These are phyloP conservation scores for Holocentrus rufus DNA, from an alignment of 2,797 vertebrate species.

Conservation along the genomic window DNA sequence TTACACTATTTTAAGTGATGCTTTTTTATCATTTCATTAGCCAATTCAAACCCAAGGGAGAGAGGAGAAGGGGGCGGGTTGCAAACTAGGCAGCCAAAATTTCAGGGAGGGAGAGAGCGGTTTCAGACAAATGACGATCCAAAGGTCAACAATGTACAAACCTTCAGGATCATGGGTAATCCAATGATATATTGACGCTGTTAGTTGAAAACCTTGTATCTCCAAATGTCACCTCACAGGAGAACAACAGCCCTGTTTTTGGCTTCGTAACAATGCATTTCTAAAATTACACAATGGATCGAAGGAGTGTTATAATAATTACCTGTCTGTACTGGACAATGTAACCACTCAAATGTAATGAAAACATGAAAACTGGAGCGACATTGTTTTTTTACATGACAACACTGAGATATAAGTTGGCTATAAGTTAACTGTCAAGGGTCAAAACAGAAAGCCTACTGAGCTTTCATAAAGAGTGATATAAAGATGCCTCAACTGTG, in stretches of 20 bases:
- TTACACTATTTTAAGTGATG: constrained; percentile 19
- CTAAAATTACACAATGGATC: no score
- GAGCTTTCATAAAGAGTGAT: no score
- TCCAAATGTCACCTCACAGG: no score
- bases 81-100: background rate
- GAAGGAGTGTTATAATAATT: no score
- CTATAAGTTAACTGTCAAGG: no score
- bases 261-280: no score
- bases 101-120: constrained; percentile 8
- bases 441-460: no score
- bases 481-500: no score
- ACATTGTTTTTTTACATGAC: no score
- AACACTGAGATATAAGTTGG: no score
- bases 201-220: background rate
- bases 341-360: background rate
- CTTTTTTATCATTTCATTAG: constrained; percentile 35
- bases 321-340: no score
- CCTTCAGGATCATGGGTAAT: background rate
- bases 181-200: background rate
- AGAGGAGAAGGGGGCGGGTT: background rate
- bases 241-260: no score
- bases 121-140: constrained; percentile 8
- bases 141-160: background rate
- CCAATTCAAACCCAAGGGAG: constrained; percentile 1
- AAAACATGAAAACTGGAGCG: background rate